Base-by-base conservation (phyloP, 1,140 invertebrate species). In the Drosophila bocqueti region DNA sequence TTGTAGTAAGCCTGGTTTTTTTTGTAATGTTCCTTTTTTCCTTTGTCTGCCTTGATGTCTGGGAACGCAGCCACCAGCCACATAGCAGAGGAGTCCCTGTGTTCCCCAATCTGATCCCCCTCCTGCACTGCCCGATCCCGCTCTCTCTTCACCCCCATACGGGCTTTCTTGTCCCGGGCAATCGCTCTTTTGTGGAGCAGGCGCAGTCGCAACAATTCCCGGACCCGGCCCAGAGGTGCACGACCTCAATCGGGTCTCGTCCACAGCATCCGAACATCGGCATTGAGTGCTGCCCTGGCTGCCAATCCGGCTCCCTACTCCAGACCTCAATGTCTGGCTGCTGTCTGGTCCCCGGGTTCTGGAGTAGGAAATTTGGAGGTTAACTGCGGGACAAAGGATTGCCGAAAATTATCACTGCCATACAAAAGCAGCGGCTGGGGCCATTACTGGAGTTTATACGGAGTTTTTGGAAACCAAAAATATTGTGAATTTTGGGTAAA, bases 161-260 rank as follows among this genome's bases (percentile, higher is more conserved):
- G 47, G 40, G 42, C 4, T 64, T 36, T 65, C 40, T 38, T 60
- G 67, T 47, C 65, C 66, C 75, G 64, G 79, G 67, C 67, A 71
- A 55, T 26, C 40, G 67, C 63, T 55, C 49, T 55, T 71, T 71
- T 71, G 76, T 80, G 84, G 83, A 86, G 83, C 83, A 89, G 81
- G 84, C 84, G 84, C 84, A 89, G 77, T 38, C 66, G 69, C 66
- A 31, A 43, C 42, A 38, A 65, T 65, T 65, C 77, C 62, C 66
- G 75, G 55, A 78, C 69, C 69, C 40, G 63, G 61, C 79, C 65
- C 58, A 80, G 78, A 89, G 85, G 85, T 89, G 64, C 85, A 89
- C 85, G 85, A 89, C 85, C 85, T 89, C 85, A 89, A 90, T 89
- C 85, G 85, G 84, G 78, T 40, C 81, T 38, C 43, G 62, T 61